phyloP scores from a whole-genome alignment of 2,113 vertebrate genomes.

The Calidris pygmaea region DNA sequence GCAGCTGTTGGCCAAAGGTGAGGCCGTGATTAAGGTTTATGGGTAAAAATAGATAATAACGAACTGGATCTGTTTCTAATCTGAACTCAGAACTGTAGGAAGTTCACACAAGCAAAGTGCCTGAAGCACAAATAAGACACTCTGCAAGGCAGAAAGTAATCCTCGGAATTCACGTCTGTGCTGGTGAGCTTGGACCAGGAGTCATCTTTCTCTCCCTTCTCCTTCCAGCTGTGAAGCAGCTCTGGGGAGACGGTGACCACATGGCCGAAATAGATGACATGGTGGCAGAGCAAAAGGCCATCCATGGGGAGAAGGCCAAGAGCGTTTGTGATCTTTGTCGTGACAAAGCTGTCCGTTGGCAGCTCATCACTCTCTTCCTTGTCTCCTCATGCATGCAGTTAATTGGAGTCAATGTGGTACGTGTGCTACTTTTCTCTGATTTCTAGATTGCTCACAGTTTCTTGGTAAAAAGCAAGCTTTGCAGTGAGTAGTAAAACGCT shows the following conservation, averaged over 20 bases:
- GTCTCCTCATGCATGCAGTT: constrained; percentile 16
- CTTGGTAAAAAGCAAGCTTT: neutral
- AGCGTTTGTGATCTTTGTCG: constrained; percentile 72
- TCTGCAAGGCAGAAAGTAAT: neutral
- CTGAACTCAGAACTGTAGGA: neutral
- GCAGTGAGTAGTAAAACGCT: neutral
- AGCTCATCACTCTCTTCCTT: constrained; percentile 49
- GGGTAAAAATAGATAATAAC: neutral
- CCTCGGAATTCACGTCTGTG: neutral
- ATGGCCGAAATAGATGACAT: constrained; percentile 78
- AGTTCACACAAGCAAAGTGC: neutral
- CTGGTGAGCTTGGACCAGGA: neutral
- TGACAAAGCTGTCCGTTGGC: constrained; percentile 53
- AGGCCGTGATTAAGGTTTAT: neutral
- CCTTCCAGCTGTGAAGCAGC: constrained; percentile 72
- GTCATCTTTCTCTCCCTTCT: neutral
- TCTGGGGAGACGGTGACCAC: constrained; percentile 78
- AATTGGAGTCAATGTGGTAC: neutral
- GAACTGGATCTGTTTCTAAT: neutral
- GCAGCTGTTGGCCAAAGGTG: neutral
- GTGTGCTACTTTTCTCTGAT: neutral
- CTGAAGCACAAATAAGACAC: neutral
- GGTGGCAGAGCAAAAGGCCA: constrained; percentile 72
- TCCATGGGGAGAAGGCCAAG: constrained; percentile 53
- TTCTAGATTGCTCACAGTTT: neutral